These are phyloP conservation scores for Eulemur rufifrons DNA, from an alignment of 2,113 vertebrate species.

Conservation along the genomic window DNA sequence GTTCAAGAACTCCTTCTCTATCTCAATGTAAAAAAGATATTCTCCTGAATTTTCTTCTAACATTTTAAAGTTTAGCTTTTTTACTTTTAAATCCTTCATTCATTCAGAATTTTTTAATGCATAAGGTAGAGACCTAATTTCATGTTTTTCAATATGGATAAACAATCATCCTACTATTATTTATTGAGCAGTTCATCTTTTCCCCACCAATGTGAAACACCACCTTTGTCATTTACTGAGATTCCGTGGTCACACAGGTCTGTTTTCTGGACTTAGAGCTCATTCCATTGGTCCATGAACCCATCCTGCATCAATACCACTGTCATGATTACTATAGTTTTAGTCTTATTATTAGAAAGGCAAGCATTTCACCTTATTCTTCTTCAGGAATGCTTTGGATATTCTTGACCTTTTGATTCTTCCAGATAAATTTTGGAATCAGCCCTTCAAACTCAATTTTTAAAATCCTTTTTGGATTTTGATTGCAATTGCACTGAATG, in stretches of 20 bases:
- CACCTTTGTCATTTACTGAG: background rate
- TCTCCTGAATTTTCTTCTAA: conserved; percentile 5
- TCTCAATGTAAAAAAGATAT: background rate
- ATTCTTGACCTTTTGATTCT: conserved; percentile 29
- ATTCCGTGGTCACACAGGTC: background rate
- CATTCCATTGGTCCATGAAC: background rate
- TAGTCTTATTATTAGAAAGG: background rate
- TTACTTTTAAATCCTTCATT: conserved; percentile 11
- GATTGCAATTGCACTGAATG: conserved; percentile 39
- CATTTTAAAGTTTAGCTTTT: background rate
- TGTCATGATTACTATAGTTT: background rate
- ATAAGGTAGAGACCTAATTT: background rate
- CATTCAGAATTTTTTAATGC: background rate
- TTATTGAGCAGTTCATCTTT: background rate
- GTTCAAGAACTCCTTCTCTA: conserved; percentile 35
- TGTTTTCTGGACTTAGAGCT: background rate
- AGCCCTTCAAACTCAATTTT: background rate
- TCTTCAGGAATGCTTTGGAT: background rate
- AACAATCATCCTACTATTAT: background rate
- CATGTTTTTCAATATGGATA: conserved; percentile 17
- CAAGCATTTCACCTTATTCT: background rate
- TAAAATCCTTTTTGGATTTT: conserved; percentile 7
- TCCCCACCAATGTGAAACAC: background rate
- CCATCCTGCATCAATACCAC: background rate
- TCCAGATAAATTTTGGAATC: conserved; percentile 8